Evolutionary conservation across 2,888 invertebrate genomes (phyloP).

Genomic region (Nematopogon swammerdamellus): DNA sequence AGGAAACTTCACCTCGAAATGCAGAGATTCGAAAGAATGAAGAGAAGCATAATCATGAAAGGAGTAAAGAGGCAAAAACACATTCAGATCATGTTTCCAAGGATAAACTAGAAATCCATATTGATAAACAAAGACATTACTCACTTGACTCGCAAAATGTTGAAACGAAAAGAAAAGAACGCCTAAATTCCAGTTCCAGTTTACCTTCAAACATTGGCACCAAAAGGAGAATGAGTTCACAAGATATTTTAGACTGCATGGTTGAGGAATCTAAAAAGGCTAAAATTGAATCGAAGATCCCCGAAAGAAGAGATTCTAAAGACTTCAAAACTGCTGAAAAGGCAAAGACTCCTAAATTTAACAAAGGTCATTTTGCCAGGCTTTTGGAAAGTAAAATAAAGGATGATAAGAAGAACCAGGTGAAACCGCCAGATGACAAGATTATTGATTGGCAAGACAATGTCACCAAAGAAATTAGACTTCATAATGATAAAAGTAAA

Average conservation of each 20-base stretch:
- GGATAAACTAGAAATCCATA: slow-evolving; percentile 50
- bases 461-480: slow-evolving; percentile 13
- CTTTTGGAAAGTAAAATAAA: slow-evolving; percentile 58
- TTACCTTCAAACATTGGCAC: slow-evolving; percentile 62
- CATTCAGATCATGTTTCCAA: slow-evolving; percentile 18
- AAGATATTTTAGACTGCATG: slow-evolving; percentile 60
- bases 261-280: slow-evolving; percentile 62
- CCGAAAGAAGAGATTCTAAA: slow-evolving; percentile 69
- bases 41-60: not conserved
- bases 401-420: slow-evolving; percentile 57
- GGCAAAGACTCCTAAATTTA: slow-evolving; percentile 53
- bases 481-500: slow-evolving; percentile 23
- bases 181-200: slow-evolving; percentile 56
- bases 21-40: slow-evolving; percentile 21
- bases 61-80: not conserved
- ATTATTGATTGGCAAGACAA: slow-evolving; percentile 32
- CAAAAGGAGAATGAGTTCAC: slow-evolving; percentile 76
- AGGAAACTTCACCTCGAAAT: slow-evolving; percentile 25
- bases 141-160: slow-evolving; percentile 42
- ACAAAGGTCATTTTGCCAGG: slow-evolving; percentile 56
- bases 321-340: slow-evolving; percentile 48
- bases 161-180: slow-evolving; percentile 57
- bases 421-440: slow-evolving; percentile 42
- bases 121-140: slow-evolving; percentile 26
- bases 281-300: slow-evolving; percentile 51